Conservation (phyloP, 2,113 vertebrate species). For the Arvicanthis niloticus region DNA sequence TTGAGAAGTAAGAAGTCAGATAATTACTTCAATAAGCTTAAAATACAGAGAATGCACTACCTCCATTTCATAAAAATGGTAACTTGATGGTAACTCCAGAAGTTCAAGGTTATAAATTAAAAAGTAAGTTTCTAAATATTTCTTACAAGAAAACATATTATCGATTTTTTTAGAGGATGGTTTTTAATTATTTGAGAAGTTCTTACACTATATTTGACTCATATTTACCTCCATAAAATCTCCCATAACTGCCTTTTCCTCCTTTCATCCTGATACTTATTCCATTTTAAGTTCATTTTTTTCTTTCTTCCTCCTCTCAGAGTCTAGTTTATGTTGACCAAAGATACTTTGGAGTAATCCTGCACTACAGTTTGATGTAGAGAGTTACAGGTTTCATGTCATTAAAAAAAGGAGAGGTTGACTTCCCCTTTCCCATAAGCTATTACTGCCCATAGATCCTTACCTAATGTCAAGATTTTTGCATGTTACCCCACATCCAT, state of each 20-base stretch:
- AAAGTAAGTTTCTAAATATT: not conserved
- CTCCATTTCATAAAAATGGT: not conserved
- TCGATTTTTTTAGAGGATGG: not conserved
- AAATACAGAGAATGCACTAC: not conserved
- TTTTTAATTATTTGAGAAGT: not conserved
- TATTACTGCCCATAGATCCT: not conserved
- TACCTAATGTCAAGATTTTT: not conserved
- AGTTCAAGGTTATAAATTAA: not conserved
- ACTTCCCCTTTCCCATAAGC: not conserved
- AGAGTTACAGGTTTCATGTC: not conserved
- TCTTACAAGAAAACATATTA: not conserved
- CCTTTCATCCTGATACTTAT: not conserved
- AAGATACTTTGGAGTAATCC: not conserved
- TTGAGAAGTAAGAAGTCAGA: not conserved
- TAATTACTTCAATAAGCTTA: not conserved
- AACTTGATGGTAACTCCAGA: not conserved
- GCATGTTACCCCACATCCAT: not conserved
- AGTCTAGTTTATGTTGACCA: not conserved
- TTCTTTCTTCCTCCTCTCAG: not conserved
- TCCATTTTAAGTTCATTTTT: not conserved
- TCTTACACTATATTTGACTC: not conserved
- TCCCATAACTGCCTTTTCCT: not conserved
- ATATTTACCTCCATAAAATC: not conserved
- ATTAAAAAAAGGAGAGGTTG: not conserved
- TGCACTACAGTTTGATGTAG: not conserved